Evolutionary conservation across 2,797 vertebrate species (phyloP).

Genomic region (Ctenopoma kingsleyae): DNA sequence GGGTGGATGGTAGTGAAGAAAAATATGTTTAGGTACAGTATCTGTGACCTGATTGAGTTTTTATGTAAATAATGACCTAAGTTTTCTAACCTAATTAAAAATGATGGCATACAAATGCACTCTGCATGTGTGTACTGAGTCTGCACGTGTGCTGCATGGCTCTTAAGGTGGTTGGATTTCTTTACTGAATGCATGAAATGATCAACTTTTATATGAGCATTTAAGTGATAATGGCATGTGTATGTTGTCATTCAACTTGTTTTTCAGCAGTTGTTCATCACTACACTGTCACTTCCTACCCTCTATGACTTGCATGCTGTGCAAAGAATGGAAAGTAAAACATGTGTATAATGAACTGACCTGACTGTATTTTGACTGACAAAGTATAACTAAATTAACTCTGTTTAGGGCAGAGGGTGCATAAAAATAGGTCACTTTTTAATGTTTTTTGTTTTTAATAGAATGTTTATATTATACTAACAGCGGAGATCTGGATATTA

Average conservation of each 20-base stretch:
- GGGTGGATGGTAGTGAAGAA: conserved; percentile 20
- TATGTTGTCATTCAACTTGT: background rate
- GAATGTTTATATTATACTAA: conserved; percentile 45
- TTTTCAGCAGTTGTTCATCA: conserved; percentile 14
- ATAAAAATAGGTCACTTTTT: conserved; percentile 33
- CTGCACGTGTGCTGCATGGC: background rate
- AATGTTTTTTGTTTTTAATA: conserved; percentile 20
- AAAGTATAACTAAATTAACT: conserved; percentile 25
- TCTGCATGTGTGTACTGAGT: background rate
- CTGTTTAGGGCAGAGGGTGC: conserved; percentile 7
- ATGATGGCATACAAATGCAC: background rate
- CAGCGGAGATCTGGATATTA: conserved; percentile 30
- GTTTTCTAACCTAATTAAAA: conserved; percentile 7
- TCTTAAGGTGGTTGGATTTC: background rate
- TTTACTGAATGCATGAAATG: conserved; percentile 14
- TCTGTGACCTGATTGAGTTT: background rate
- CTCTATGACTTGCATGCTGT: conserved; percentile 16
- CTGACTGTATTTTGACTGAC: conserved; percentile 13
- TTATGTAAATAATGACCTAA: background rate
- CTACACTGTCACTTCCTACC: background rate
- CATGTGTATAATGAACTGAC: conserved; percentile 12
- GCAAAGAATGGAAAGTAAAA: conserved; percentile 25
- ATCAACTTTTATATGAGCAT: conserved; percentile 2
- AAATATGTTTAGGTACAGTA: background rate
- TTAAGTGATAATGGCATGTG: background rate